These are phyloP conservation scores for Chanos chanos DNA, from an alignment of 2,797 vertebrate species.

Conservation along the genomic window DNA sequence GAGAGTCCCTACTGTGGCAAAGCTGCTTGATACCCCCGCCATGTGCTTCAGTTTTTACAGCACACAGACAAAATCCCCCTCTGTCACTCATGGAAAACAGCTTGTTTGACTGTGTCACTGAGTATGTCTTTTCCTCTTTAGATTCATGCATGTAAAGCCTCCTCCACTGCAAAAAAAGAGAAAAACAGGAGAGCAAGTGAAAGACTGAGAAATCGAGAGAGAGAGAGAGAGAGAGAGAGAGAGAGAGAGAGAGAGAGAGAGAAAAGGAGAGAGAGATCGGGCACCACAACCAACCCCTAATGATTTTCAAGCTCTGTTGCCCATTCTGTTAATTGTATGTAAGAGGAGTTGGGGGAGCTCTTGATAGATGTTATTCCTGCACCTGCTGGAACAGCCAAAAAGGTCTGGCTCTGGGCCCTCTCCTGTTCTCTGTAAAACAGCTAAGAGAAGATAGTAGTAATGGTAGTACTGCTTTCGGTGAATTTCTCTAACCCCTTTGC, in stretches of 20 bases:
- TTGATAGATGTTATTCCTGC: no score
- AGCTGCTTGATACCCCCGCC: conserved; percentile 48
- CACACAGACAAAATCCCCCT: conserved; percentile 28
- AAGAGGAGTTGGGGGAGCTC: no score
- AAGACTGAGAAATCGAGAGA: neutral
- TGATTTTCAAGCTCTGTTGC: neutral
- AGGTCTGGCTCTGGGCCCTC: no score
- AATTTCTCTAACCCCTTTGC: no score
- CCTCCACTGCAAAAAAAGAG: neutral
- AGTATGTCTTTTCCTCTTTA: conserved; percentile 9
- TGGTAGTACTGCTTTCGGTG: no score
- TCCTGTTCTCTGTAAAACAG: no score
- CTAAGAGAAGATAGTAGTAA: no score
- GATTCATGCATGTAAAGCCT: neutral
- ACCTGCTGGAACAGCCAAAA: no score
- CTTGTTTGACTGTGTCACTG: neutral
- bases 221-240: neutral
- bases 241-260: neutral
- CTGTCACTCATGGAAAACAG: conserved; percentile 13
- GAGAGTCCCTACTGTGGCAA: conserved; percentile 43
- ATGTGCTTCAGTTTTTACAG: conserved; percentile 38
- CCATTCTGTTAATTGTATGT: no score
- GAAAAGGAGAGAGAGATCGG: neutral
- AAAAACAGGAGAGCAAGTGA: neutral
- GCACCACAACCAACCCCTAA: neutral